Evolutionary conservation across 2,113 vertebrate species (phyloP), one percentile per base, ranked within the genome.

Genomic region (Zosterops japonicus): DNA sequence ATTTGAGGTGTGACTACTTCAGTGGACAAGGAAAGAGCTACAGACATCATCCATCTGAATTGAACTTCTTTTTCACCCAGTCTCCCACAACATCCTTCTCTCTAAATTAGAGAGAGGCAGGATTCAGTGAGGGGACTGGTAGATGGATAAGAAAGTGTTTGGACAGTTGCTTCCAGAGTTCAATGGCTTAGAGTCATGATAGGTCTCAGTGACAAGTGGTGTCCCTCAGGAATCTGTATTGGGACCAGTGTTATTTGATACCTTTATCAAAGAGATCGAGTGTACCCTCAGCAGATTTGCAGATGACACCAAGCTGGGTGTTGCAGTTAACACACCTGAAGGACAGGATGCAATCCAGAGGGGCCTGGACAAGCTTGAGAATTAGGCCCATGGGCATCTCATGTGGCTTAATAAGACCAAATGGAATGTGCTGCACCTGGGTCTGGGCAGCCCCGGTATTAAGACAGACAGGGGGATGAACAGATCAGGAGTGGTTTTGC

Each of bases 401-500:
- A 25, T n/a, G 61, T n/a, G 39, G 15, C 29, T 47, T 68, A 29
- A 9, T 4, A 14, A 60, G 29, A 55, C 21, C 25, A 41, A 76
- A 17, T 7, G 5, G 53, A 69, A 27, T 8, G 17, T 76, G 53
- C 39, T 83, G 24, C 24, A 13, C 21, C 39, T 47, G 29, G 21
- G 9, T 69, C 11, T 0, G 2, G 7, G 28, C 24, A 65, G 6
- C 4, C 7, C 8, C 12, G 0, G 25, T 31, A 33, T 23, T 20
- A 27, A 9, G 15, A 14, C 14, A 36, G 31, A 22, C 10, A 44
- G 50, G 52, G 31, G 27, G 15, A 49, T 56, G 24, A 53, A 39
- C 7, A 75, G 39, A 25, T 8, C 1, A 8, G 60, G 29, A 41
- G n/a, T 22, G 33, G 24, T 9, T 6, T 11, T 53, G 3, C 11